phyloP scores from a whole-genome alignment of 2,113 vertebrate genomes.

The Morone saxatilis region DNA sequence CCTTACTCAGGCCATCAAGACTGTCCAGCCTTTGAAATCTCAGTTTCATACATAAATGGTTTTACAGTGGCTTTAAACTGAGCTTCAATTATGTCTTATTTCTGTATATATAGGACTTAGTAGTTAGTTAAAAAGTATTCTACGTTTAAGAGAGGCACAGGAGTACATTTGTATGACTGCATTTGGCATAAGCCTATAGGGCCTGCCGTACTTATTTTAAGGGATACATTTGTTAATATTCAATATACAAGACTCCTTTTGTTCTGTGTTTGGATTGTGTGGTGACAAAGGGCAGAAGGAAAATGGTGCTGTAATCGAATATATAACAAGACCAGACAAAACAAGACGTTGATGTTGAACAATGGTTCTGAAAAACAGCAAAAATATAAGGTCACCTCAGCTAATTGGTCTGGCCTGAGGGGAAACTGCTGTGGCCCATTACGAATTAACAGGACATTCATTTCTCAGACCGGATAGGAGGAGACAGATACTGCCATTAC shows the following conservation, averaged over 20 bases:
- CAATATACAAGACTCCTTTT: background rate
- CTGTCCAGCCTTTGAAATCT: too few relatives aligned
- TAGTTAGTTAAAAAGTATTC: background rate
- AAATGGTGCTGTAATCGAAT: constrained; percentile 45
- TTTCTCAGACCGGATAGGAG: constrained; percentile 28
- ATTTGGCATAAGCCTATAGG: background rate
- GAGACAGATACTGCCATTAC: constrained; percentile 49
- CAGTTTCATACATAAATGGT: too few relatives aligned
- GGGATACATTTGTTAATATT: background rate
- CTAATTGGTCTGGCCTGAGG: constrained; percentile 53
- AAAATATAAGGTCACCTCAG: constrained; percentile 60
- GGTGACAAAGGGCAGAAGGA: constrained; percentile 2
- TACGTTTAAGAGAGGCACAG: background rate
- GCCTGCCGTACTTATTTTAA: background rate
- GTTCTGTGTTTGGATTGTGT: background rate
- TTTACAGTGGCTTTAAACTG: background rate
- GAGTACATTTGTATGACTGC: background rate
- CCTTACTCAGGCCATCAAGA: background rate
- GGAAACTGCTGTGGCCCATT: constrained; percentile 35
- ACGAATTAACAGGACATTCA: constrained; percentile 22
- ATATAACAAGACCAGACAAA: constrained; percentile 5
- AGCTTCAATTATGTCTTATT: too few relatives aligned
- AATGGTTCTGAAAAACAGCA: constrained; percentile 25
- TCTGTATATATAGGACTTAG: too few relatives aligned
- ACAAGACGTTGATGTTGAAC: constrained; percentile 26